A percentile compares a stretch with the other conserved stretches of the same genome.
These are phyloP conservation scores for Akabosia matsudoensis DNA, from an alignment of 1,140 invertebrate genomes.

Conservation along the genomic window DNA sequence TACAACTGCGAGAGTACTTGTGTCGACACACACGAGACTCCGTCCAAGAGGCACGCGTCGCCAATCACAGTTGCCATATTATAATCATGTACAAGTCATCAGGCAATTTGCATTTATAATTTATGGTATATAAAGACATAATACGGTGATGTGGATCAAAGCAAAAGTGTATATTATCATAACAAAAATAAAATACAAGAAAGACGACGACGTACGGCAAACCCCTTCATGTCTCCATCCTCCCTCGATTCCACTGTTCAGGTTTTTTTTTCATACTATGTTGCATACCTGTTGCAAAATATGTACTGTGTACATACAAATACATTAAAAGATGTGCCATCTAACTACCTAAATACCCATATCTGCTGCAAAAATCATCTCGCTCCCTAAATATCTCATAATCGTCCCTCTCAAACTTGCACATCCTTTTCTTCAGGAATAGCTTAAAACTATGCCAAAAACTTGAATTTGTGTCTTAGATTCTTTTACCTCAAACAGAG, in stretches of 20 bases:
- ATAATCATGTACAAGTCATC: neutral
- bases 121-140: neutral
- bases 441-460: too few relatives aligned
- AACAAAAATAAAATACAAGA: neutral
- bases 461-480: too few relatives aligned
- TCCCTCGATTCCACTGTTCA: conserved; percentile 5
- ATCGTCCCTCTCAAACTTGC: too few relatives aligned
- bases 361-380: too few relatives aligned
- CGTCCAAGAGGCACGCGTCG: neutral
- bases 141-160: neutral
- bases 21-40: neutral
- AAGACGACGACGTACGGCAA: neutral
- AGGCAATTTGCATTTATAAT: conserved; percentile 22
- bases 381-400: too few relatives aligned
- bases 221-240: conserved; percentile 16
- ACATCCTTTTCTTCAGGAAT: too few relatives aligned
- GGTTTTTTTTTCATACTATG: neutral
- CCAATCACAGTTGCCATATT: neutral
- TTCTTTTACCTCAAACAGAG: too few relatives aligned
- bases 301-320: neutral
- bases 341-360: too few relatives aligned
- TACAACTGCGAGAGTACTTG: too few relatives aligned
- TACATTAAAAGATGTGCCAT: too few relatives aligned
- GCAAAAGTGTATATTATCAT: neutral
- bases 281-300: neutral